Percentiles rank a stretch among this genome's conserved stretches.
phyloP scores from a whole-genome alignment of 2,888 invertebrate genomes.

The Pardosa pseudoannulata region DNA sequence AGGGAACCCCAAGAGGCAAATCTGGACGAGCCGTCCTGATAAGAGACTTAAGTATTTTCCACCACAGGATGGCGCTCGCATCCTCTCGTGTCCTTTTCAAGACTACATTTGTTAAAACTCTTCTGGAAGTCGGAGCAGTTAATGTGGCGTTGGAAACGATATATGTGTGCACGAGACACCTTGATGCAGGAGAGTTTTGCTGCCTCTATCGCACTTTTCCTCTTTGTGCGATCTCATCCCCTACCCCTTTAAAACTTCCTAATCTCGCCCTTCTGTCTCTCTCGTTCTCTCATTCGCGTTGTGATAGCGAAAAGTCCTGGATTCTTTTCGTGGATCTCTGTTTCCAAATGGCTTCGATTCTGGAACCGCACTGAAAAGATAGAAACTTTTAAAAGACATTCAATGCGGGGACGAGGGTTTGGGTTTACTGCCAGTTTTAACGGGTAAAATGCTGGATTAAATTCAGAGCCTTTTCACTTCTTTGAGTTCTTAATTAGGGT shows the following conservation, averaged over 20 bases:
- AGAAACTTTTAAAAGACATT: constrained; percentile 2
- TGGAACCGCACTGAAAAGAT: not conserved
- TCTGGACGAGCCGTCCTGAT: constrained; percentile 45
- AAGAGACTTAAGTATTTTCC: constrained; percentile 49
- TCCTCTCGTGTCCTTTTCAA: constrained; percentile 23
- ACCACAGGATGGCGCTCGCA: constrained; percentile 40
- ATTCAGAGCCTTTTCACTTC: no score
- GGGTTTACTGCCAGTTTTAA: not conserved
- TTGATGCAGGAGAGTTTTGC: constrained; percentile 1
- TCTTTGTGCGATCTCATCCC: not conserved
- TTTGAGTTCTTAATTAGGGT: no score
- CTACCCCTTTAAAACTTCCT: not conserved
- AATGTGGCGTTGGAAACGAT: constrained; percentile 64
- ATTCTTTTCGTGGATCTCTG: not conserved
- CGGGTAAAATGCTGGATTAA: not conserved
- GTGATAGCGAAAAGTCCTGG: not conserved
- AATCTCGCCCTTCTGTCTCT: not conserved
- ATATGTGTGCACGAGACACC: constrained; percentile 22
- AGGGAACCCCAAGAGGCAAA: constrained; percentile 47
- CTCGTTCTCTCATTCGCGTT: not conserved
- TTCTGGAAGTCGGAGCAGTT: constrained; percentile 28
- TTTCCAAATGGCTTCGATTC: not conserved
- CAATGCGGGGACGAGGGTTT: not conserved
- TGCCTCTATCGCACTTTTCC: not conserved
- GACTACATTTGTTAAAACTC: constrained; percentile 45